Conservation (phyloP, 2,113 vertebrate species). For the Nibea coibor region DNA sequence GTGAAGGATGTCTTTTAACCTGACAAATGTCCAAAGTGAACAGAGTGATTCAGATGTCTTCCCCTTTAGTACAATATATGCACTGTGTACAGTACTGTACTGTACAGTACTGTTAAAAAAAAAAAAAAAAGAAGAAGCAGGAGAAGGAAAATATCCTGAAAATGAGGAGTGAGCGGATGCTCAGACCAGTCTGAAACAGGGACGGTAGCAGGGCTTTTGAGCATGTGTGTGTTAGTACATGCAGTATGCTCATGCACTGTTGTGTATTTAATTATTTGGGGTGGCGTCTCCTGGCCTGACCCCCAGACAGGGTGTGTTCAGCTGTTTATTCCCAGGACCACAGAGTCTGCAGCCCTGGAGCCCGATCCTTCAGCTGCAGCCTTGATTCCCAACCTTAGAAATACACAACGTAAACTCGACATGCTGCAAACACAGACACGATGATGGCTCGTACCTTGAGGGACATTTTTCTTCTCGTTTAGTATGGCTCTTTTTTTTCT, state of each 20-base stretch:
- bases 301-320: slow-evolving; percentile 2
- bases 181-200: background rate
- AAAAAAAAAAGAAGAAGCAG: background rate
- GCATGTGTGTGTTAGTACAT: background rate
- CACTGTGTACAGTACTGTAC: background rate
- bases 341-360: background rate
- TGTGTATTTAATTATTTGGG: background rate
- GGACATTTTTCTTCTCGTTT: no score
- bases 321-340: background rate
- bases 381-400: background rate
- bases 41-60: slow-evolving; percentile 14
- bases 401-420: background rate
- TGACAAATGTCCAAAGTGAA: slow-evolving; percentile 44
- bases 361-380: background rate
- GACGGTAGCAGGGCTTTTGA: background rate
- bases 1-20: slow-evolving; percentile 46
- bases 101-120: background rate
- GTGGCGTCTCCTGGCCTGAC: background rate
- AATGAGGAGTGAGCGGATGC: background rate
- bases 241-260: background rate
- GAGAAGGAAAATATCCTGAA: background rate
- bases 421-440: background rate
- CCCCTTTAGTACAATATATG: slow-evolving; percentile 15
- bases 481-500: no score
- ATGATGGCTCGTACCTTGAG: background rate